Conservation (phyloP, 2,113 vertebrate species). For the Caretta caretta region DNA sequence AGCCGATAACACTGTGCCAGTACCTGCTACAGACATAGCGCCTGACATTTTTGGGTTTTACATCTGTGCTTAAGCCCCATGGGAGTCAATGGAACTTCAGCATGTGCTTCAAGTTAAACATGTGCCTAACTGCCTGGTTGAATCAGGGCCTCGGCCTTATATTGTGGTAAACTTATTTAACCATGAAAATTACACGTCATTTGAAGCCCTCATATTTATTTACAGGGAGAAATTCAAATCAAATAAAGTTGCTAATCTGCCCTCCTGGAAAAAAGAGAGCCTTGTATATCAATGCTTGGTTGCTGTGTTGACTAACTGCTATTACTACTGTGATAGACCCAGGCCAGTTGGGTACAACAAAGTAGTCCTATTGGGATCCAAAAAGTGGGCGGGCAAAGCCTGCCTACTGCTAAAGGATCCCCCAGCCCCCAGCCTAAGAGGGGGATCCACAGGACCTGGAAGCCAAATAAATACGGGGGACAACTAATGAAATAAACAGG, state of each 20-base stretch:
- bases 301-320: background rate
- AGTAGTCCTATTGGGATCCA: too few relatives aligned
- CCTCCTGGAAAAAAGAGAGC: background rate
- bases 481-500: too few relatives aligned
- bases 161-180: background rate
- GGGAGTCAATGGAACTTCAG: background rate
- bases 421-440: too few relatives aligned
- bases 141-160: slow-evolving; percentile 2
- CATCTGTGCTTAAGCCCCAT: background rate
- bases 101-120: background rate
- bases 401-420: too few relatives aligned
- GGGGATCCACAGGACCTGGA: too few relatives aligned
- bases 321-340: background rate
- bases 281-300: background rate
- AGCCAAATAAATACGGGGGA: too few relatives aligned
- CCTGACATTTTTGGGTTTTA: background rate
- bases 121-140: background rate
- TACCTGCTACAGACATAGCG: background rate
- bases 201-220: slow-evolving; percentile 25
- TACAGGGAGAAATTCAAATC: slow-evolving; percentile 8
- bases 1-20: background rate
- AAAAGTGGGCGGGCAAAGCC: too few relatives aligned
- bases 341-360: too few relatives aligned
- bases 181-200: background rate
- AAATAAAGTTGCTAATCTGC: background rate